These are phyloP conservation scores for Phengaris alcon DNA, from an alignment of 2,888 invertebrate species.

Conservation along the genomic window DNA sequence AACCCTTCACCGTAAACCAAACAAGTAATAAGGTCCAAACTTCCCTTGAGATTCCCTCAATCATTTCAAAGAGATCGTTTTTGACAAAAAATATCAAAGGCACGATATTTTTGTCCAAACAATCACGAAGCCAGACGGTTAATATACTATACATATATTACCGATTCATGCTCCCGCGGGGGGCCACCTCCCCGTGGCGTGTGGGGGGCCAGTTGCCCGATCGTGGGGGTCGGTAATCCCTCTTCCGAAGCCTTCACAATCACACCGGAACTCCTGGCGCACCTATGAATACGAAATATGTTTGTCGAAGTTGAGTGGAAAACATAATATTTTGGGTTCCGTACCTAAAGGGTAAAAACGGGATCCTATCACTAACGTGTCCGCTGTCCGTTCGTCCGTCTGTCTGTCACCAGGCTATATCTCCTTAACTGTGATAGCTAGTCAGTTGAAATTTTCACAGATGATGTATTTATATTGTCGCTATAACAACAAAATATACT, in stretches of 20 bases:
- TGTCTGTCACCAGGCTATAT: too few relatives aligned
- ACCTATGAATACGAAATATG: constrained; percentile 22
- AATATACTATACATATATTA: constrained; percentile 7
- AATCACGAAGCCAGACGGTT: constrained; percentile 14
- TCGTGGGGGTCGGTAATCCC: neutral
- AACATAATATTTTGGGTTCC: neutral
- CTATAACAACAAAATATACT: too few relatives aligned
- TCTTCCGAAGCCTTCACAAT: constrained; percentile 18
- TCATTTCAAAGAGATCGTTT: neutral
- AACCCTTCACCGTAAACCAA: neutral
- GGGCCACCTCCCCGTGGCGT: neutral
- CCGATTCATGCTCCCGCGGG: neutral
- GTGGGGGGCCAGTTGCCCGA: neutral
- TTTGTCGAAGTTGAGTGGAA: neutral
- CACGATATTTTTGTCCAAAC: constrained; percentile 11
- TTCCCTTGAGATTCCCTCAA: constrained; percentile 1
- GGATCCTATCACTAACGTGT: too few relatives aligned
- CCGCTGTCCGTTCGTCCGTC: too few relatives aligned
- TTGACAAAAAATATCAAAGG: constrained; percentile 8
- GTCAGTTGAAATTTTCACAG: too few relatives aligned
- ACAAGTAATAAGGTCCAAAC: neutral
- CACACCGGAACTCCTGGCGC: constrained; percentile 10
- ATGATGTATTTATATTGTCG: too few relatives aligned
- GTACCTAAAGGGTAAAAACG: too few relatives aligned
- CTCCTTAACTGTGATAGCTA: too few relatives aligned